Percentiles rank a stretch among this genome's conserved stretches.
These are phyloP conservation scores for Hypercompe scribonia DNA, from an alignment of 2,888 invertebrate genomes.

Conservation along the genomic window DNA sequence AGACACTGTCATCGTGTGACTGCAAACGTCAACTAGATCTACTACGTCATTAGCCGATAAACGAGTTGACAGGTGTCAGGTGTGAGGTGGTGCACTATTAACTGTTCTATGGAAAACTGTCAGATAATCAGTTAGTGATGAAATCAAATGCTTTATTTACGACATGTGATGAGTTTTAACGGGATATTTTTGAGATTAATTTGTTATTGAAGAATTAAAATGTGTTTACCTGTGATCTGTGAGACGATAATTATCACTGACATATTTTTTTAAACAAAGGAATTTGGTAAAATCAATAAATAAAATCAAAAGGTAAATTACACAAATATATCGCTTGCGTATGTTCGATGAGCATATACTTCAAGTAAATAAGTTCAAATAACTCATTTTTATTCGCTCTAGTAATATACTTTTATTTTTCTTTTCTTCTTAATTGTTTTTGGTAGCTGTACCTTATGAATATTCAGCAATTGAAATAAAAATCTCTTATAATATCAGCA, in stretches of 20 bases:
- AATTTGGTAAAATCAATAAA: no score
- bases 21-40: not conserved
- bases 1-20: not conserved
- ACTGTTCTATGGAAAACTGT: not conserved
- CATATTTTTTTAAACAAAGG: no score
- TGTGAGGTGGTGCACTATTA: not conserved
- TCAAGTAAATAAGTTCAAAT: no score
- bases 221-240: not conserved
- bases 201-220: not conserved
- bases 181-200: not conserved
- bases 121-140: not conserved
- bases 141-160: not conserved
- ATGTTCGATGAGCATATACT: no score
- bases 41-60: not conserved
- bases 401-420: no score
- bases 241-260: not conserved
- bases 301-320: no score
- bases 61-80: not conserved
- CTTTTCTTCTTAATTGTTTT: no score
- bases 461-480: no score
- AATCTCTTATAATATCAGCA: not conserved
- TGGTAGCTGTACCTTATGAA: no score
- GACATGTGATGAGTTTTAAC: not conserved
- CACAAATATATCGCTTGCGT: no score
- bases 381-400: no score